Conservation (phyloP, 2,797 vertebrate species). For the Rachycentron canadum region DNA sequence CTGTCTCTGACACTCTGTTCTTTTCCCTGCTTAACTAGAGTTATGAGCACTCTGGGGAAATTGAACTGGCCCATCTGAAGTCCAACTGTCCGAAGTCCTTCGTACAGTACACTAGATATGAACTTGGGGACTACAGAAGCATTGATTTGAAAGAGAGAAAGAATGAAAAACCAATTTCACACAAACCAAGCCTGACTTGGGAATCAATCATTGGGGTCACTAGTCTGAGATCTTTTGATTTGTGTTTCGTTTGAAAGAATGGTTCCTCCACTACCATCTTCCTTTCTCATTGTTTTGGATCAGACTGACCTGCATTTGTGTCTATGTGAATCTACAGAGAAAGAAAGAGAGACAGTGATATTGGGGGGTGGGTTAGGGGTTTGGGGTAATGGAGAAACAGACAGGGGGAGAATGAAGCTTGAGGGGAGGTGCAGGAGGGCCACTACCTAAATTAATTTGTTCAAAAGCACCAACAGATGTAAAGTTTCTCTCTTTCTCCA, state of each 20-base stretch:
- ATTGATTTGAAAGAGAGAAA: constrained; percentile 83
- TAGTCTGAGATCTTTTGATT: constrained; percentile 85
- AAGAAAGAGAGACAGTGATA: constrained; percentile 88
- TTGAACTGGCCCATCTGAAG: constrained; percentile 87
- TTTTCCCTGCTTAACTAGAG: constrained; percentile 88
- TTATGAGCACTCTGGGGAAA: constrained; percentile 88
- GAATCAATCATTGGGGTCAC: constrained; percentile 78
- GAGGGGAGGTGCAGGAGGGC: constrained; percentile 80
- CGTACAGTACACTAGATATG: constrained; percentile 87
- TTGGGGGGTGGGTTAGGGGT: constrained; percentile 63
- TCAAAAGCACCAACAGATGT: constrained; percentile 54
- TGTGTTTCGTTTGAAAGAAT: constrained; percentile 86
- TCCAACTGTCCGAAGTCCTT: constrained; percentile 88
- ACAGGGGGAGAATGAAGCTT: constrained; percentile 64
- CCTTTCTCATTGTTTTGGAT: constrained; percentile 81
- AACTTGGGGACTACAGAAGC: constrained; percentile 87
- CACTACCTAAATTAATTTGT: constrained; percentile 60
- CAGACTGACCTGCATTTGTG: constrained; percentile 83
- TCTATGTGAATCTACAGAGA: constrained; percentile 88
- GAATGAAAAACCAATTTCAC: constrained; percentile 82
- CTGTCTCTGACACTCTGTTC: constrained; percentile 88
- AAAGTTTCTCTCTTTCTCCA: constrained; percentile 89
- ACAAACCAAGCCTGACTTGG: constrained; percentile 82
- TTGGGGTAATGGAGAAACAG: constrained; percentile 54
- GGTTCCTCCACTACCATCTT: constrained; percentile 78